phyloP scores from a whole-genome alignment of 2,113 vertebrate genomes.

The Puma concolor region DNA sequence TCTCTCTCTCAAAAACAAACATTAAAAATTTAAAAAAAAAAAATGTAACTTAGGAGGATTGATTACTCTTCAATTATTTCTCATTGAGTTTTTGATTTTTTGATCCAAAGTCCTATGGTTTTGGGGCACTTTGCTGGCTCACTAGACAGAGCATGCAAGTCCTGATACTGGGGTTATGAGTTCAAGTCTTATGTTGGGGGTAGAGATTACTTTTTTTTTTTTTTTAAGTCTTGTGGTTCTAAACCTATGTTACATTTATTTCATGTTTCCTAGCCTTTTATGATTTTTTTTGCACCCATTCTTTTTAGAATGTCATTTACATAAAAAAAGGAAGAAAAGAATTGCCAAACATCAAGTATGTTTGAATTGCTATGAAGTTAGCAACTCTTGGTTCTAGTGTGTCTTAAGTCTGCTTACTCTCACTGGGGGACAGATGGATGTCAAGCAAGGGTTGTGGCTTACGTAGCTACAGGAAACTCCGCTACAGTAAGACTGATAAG shows the following conservation, averaged over 20 bases:
- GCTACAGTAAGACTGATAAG: not conserved
- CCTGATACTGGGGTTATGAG: not conserved
- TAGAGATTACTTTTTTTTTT: not conserved
- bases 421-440: not conserved
- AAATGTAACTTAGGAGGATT: not conserved
- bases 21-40: too few relatives aligned
- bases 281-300: not conserved
- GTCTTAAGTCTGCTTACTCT: not conserved
- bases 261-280: not conserved
- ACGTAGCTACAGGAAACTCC: slow-evolving; percentile 30
- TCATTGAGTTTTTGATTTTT: not conserved
- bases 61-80: not conserved
- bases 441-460: not conserved
- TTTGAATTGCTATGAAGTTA: not conserved
- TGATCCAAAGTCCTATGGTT: not conserved
- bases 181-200: not conserved
- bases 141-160: not conserved
- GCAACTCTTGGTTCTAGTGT: not conserved
- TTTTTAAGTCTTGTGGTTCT: not conserved
- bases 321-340: not conserved
- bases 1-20: too few relatives aligned
- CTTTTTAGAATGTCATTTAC: slow-evolving; percentile 15
- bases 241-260: not conserved
- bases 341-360: not conserved
- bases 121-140: not conserved